Percentiles rank a stretch among this genome's conserved stretches.
These are phyloP conservation scores for Troglohyphantes excavatus DNA, from an alignment of 2,888 invertebrate genomes.

Conservation along the genomic window DNA sequence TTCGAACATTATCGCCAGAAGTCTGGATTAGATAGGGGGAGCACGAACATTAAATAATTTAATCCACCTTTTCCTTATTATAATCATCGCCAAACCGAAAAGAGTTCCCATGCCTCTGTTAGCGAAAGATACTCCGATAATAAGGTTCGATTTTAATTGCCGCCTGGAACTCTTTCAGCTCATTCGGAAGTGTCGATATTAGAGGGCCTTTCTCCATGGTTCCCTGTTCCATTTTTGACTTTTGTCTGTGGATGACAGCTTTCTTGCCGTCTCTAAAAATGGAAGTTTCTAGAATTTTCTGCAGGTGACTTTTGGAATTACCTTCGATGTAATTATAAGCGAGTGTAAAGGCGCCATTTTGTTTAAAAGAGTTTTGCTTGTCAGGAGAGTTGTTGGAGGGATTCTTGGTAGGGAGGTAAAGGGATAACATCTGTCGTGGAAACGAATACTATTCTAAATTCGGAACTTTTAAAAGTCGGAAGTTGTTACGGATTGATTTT, in stretches of 20 bases:
- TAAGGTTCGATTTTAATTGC: slow-evolving; percentile 62
- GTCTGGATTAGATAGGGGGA: slow-evolving; percentile 11
- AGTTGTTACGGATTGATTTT: neutral
- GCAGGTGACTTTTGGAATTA: slow-evolving; percentile 47
- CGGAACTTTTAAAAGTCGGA: slow-evolving; percentile 2
- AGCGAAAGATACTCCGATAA: slow-evolving; percentile 10
- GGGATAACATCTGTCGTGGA: neutral
- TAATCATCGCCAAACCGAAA: slow-evolving; percentile 10
- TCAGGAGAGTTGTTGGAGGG: slow-evolving; percentile 1
- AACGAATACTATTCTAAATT: neutral
- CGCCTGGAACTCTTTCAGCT: slow-evolving; percentile 19
- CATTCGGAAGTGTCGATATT: slow-evolving; percentile 34
- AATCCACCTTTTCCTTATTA: slow-evolving; percentile 40
- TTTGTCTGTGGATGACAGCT: slow-evolving; percentile 49
- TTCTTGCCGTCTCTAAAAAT: slow-evolving; percentile 25
- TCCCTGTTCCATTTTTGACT: slow-evolving; percentile 34
- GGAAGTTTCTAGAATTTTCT: slow-evolving; percentile 41
- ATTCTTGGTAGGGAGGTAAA: neutral
- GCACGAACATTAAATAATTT: slow-evolving; percentile 52
- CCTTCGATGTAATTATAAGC: slow-evolving; percentile 39
- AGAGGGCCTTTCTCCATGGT: neutral
- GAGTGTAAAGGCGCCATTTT: slow-evolving; percentile 14
- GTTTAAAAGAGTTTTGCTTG: slow-evolving; percentile 28
- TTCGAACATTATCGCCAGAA: slow-evolving; percentile 24
- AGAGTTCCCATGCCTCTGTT: neutral